Evolutionary conservation across 1,140 invertebrate species (phyloP).

Genomic region (Macrostomum lignano): DNA sequence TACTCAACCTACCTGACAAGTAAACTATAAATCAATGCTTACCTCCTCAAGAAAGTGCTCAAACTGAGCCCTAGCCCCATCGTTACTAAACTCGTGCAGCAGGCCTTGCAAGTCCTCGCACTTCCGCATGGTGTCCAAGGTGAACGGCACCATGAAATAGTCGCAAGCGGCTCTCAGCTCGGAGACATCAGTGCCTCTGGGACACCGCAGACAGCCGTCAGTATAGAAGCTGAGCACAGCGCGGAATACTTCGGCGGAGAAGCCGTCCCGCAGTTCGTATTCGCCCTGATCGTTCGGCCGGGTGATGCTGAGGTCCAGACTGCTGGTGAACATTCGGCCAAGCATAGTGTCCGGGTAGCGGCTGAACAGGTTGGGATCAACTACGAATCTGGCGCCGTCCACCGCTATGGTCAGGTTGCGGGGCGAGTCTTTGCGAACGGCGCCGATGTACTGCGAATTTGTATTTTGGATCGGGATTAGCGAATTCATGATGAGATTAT

Average conservation of each 20-base stretch:
- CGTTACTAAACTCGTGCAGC: constrained; percentile 86
- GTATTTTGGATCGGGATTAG: too few relatives aligned
- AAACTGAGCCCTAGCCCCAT: constrained; percentile 82
- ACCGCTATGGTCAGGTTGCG: too few relatives aligned
- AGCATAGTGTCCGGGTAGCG: constrained; percentile 70
- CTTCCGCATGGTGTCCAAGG: constrained; percentile 73
- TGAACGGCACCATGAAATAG: constrained; percentile 85
- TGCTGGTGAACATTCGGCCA: constrained; percentile 79
- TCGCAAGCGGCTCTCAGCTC: constrained; percentile 91
- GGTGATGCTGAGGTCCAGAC: constrained; percentile 50
- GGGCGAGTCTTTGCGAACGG: too few relatives aligned
- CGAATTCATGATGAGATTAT: too few relatives aligned
- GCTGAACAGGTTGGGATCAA: constrained; percentile 62
- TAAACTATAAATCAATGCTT: too few relatives aligned
- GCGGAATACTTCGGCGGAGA: constrained; percentile 71
- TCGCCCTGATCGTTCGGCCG: constrained; percentile 83
- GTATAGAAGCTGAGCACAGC: constrained; percentile 87
- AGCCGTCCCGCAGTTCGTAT: constrained; percentile 88
- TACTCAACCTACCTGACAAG: too few relatives aligned
- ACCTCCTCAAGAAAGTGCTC: constrained; percentile 69
- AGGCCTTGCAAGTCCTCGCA: too few relatives aligned
- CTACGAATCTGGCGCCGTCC: constrained; percentile 62
- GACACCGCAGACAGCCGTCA: constrained; percentile 54
- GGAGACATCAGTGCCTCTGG: constrained; percentile 51
- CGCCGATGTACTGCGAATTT: too few relatives aligned